Base-by-base conservation (phyloP, 64 coral and sea anemone species). In the Montipora foliosa region DNA sequence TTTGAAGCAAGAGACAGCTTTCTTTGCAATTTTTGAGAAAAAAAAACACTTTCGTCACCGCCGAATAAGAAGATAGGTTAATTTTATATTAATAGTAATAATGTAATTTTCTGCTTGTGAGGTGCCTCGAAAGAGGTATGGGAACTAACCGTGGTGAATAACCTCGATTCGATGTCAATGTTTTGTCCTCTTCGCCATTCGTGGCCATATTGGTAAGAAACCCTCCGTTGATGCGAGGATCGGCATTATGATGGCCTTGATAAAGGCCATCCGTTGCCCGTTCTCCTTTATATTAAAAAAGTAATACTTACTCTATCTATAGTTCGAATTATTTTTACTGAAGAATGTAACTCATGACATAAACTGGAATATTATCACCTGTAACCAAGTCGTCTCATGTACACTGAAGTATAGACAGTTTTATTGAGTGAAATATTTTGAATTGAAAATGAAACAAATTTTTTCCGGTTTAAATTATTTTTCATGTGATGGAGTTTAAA, bases 151-250 rank as follows among this genome's bases (percentile, higher is more conserved):
- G 3, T 11, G 51, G 79, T 45, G 29, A 19, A 90, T 53, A 95
- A 76, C 80, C 93, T 95, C 93, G 93, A 47, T 95, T 46, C 59
- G 57, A 86, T 51, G 53, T 47, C 1, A 1, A 10, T 44, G 29
- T 53, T 84, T 92, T 70, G 8, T 95, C 25, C 95, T 97, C 95
- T 97, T 97, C 89, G 76, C 64, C 89, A 76, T 92, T 84, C 93
- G 95, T 94, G 95, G 95, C 95, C 95, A 97, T 97, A 97, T 94
- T 97, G 95, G 95, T 97, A 91, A 95, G 95, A 76, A 91, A 20
- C 2, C 10, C 49, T 1, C 2, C 0, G 47, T 29, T 71, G 8
- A 45, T 12, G 9, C 3, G 61, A 64, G 46, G 51, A 86, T 86
- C 82, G 82, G 62, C 20, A 49, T 50, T 21, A 86, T 21, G 12